These are phyloP conservation scores for Eupithecia exiguata DNA, from an alignment of 2,888 invertebrate species.

Conservation along the genomic window DNA sequence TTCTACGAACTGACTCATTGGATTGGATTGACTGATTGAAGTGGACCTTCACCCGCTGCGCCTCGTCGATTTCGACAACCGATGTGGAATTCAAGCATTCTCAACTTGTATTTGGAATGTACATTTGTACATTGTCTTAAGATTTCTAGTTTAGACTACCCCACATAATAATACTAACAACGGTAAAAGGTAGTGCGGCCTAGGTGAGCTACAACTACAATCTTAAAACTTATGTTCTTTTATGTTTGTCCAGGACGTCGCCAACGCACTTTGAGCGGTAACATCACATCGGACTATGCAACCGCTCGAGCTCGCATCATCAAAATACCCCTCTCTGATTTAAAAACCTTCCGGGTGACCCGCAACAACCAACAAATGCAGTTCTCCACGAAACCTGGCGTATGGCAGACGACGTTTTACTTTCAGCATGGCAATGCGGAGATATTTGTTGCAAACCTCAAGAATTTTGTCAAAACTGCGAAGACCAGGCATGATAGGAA, in stretches of 20 bases:
- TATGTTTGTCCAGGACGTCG: conserved; percentile 76
- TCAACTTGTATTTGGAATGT: too few species aligned
- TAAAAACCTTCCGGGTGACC: conserved; percentile 72
- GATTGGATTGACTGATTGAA: too few species aligned
- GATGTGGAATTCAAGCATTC: too few species aligned
- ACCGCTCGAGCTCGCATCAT: conserved; percentile 74
- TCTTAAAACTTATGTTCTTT: neutral
- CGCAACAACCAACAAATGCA: conserved; percentile 77
- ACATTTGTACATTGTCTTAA: too few species aligned
- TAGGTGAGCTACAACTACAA: neutral
- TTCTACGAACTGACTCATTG: too few species aligned
- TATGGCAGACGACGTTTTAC: conserved; percentile 91
- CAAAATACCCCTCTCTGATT: conserved; percentile 69
- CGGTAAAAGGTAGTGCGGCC: neutral
- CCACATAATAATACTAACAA: too few species aligned
- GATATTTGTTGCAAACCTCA: conserved; percentile 86
- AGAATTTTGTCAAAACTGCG: conserved; percentile 85
- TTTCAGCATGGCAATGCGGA: conserved; percentile 95
- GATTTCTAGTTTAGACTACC: too few species aligned
- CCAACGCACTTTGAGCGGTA: conserved; percentile 85
- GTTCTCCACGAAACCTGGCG: conserved; percentile 75
- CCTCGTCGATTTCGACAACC: too few species aligned
- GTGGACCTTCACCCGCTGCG: too few species aligned
- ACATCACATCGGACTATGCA: conserved; percentile 75
- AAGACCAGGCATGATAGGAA: conserved; percentile 88